Percentiles rank a stretch among this genome's conserved stretches.
phyloP scores from a whole-genome alignment of 2,113 vertebrate genomes.

The Istiophorus platypterus region DNA sequence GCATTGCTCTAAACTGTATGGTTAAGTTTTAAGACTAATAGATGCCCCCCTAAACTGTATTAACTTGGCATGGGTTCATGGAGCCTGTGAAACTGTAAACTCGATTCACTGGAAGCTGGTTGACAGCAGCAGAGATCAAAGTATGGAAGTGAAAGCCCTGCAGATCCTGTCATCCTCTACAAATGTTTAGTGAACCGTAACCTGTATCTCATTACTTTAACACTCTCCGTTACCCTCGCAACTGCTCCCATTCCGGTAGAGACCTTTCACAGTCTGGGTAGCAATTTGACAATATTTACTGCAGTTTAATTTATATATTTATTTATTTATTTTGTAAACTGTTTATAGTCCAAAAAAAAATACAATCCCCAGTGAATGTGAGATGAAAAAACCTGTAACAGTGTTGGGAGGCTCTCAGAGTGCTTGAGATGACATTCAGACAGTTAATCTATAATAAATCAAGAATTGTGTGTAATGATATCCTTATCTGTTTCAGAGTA shows the following conservation, averaged over 20 bases:
- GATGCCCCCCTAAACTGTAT: slow-evolving; percentile 62
- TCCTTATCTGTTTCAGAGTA: slow-evolving; percentile 23
- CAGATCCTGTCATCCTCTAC: slow-evolving; percentile 78
- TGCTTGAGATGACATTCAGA: slow-evolving; percentile 19
- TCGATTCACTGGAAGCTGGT: slow-evolving; percentile 68
- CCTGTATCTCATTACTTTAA: slow-evolving; percentile 73
- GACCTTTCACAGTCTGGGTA: slow-evolving; percentile 17
- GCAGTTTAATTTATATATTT: background rate
- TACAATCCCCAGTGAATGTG: background rate
- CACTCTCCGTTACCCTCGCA: slow-evolving; percentile 55
- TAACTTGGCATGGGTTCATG: slow-evolving; percentile 59
- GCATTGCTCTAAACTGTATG: slow-evolving; percentile 32
- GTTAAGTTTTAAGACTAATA: slow-evolving; percentile 47
- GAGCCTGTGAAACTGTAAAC: slow-evolving; percentile 61
- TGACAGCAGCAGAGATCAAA: slow-evolving; percentile 81
- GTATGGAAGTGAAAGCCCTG: slow-evolving; percentile 70
- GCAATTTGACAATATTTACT: background rate
- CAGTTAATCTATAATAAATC: slow-evolving; percentile 26
- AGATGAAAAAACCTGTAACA: background rate
- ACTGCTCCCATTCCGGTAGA: slow-evolving; percentile 38
- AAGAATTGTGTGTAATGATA: slow-evolving; percentile 21
- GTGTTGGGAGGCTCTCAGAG: background rate
- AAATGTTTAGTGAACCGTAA: slow-evolving; percentile 78
- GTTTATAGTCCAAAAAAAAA: background rate
- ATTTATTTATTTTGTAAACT: background rate